These are phyloP conservation scores for Cheilosia urbana DNA, from an alignment of 2,888 invertebrate genomes.

Conservation along the genomic window DNA sequence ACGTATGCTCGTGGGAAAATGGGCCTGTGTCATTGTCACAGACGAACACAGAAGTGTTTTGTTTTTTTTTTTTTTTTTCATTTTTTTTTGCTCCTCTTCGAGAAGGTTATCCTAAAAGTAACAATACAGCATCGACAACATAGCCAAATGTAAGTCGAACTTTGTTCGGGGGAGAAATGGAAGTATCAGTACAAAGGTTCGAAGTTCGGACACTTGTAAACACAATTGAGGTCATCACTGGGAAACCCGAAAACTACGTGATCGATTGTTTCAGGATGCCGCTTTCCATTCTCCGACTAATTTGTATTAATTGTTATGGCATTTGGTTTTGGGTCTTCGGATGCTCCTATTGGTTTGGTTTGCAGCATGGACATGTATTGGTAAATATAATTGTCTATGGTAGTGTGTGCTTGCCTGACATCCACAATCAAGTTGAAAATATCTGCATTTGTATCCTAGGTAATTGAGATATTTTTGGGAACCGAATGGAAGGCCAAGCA, in stretches of 20 bases:
- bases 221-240: constrained; percentile 47
- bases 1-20: constrained; percentile 57
- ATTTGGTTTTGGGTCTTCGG: neutral
- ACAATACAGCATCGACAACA: neutral
- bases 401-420: too few species aligned
- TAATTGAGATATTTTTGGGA: too few species aligned
- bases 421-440: too few species aligned
- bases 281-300: constrained; percentile 1
- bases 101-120: constrained; percentile 1
- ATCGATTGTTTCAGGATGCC: constrained; percentile 17
- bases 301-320: constrained; percentile 50
- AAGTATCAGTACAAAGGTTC: constrained; percentile 39
- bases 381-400: neutral
- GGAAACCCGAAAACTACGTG: constrained; percentile 22
- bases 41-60: constrained; percentile 35
- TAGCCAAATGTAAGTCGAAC: constrained; percentile 10
- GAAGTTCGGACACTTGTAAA: constrained; percentile 42
- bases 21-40: constrained; percentile 47
- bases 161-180: neutral
- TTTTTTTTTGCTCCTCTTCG: neutral
- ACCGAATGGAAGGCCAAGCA: too few species aligned
- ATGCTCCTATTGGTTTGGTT: neutral
- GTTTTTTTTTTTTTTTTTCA: neutral
- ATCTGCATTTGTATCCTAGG: too few species aligned
- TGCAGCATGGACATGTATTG: neutral